Percentiles rank a stretch among this genome's conserved stretches.
phyloP scores from a whole-genome alignment of 1,140 invertebrate genomes.

The Ooceraea biroi region DNA sequence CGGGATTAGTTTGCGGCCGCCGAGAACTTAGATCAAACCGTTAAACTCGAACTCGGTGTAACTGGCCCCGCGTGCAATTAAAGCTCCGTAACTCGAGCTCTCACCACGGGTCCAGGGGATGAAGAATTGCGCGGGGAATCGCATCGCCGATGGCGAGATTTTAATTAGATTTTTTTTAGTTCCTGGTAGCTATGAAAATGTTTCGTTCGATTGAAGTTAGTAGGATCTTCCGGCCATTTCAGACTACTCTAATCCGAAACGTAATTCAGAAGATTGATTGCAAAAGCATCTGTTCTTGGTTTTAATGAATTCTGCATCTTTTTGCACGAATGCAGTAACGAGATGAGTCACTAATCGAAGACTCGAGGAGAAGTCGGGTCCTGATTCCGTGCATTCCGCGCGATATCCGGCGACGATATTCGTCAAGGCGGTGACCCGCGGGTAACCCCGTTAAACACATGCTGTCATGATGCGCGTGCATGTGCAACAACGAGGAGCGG shows the following conservation, averaged over 20 bases:
- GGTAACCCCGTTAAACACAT: slow-evolving; percentile 14
- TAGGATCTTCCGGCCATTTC: too few relatives aligned
- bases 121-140: background rate
- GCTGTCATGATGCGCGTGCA: background rate
- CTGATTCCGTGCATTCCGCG: too few relatives aligned
- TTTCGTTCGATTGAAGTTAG: too few relatives aligned
- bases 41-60: slow-evolving; percentile 55
- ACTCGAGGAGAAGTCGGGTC: too few relatives aligned
- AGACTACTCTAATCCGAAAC: too few relatives aligned
- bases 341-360: too few relatives aligned
- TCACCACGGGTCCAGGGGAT: background rate
- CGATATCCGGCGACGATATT: slow-evolving; percentile 5
- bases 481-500: slow-evolving; percentile 3
- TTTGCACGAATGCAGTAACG: too few relatives aligned
- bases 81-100: slow-evolving; percentile 7
- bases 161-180: background rate
- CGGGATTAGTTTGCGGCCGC: slow-evolving; percentile 53
- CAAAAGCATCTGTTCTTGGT: too few relatives aligned
- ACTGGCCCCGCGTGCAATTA: slow-evolving; percentile 45
- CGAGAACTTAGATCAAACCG: slow-evolving; percentile 58
- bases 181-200: too few relatives aligned
- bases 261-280: too few relatives aligned
- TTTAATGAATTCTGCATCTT: too few relatives aligned
- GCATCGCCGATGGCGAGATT: background rate
- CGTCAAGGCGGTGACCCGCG: background rate